Percentiles rank a stretch among this genome's conserved stretches.
Conservation (phyloP, 2,888 invertebrate genomes). For the Blastobasis adustella region DNA sequence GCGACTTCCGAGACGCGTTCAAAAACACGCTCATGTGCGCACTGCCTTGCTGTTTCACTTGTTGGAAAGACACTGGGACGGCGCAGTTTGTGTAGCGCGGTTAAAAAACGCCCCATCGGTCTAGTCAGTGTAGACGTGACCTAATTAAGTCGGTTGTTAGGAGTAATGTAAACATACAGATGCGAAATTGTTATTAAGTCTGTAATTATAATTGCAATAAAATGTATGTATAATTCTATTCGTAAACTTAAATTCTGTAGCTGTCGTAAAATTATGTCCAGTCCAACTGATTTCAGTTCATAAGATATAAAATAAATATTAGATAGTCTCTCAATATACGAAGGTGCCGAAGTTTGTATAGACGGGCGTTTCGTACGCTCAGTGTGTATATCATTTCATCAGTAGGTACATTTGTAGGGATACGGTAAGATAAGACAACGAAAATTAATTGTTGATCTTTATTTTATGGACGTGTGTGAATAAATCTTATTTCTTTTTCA, state of each 20-base stretch:
- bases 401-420: too few species aligned
- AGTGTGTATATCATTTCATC: too few species aligned
- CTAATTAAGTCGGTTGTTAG: neutral
- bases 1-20: slow-evolving; percentile 97
- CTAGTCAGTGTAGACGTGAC: neutral
- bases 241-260: neutral
- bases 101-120: neutral
- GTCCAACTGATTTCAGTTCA: too few species aligned
- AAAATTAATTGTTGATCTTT: neutral
- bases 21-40: slow-evolving; percentile 91
- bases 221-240: neutral
- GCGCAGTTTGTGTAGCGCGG: slow-evolving; percentile 69
- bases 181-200: too few species aligned
- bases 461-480: neutral
- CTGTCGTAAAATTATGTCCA: neutral
- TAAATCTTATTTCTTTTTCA: neutral
- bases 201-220: neutral
- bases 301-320: too few species aligned
- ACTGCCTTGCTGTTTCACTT: slow-evolving; percentile 86
- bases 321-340: too few species aligned
- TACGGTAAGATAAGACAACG: neutral
- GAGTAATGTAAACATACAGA: too few species aligned
- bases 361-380: too few species aligned
- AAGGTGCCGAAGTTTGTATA: too few species aligned
- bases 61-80: slow-evolving; percentile 80